These are phyloP conservation scores for Acromyrmex heyeri DNA, from an alignment of 1,140 invertebrate species.

Conservation along the genomic window DNA sequence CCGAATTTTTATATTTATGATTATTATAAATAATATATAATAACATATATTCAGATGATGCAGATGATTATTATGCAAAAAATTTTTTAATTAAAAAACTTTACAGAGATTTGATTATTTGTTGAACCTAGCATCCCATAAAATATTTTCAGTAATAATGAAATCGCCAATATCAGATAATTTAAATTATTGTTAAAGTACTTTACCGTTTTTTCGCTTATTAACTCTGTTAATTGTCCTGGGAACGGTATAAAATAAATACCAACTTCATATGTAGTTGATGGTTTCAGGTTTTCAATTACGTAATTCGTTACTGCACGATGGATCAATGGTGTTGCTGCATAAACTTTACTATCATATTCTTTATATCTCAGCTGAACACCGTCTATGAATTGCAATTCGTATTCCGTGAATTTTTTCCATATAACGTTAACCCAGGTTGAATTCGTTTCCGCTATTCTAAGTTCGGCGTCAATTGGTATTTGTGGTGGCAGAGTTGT, in stretches of 20 bases:
- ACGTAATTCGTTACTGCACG: conserved; percentile 91
- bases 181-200: background rate
- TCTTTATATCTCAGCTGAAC: conserved; percentile 91
- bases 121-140: too few relatives aligned
- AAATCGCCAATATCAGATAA: background rate
- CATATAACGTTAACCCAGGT: conserved; percentile 92
- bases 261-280: conserved; percentile 92
- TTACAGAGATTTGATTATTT: too few relatives aligned
- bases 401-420: conserved; percentile 93
- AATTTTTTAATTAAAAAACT: too few relatives aligned
- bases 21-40: background rate
- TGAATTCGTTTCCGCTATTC: conserved; percentile 91
- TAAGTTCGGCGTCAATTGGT: conserved; percentile 90
- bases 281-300: conserved; percentile 91
- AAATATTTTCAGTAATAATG: too few relatives aligned
- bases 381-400: conserved; percentile 92
- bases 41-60: too few relatives aligned
- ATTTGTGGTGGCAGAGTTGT: conserved; percentile 90
- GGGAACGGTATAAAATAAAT: conserved; percentile 92
- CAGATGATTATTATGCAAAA: too few relatives aligned
- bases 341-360: conserved; percentile 90
- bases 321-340: conserved; percentile 92
- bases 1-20: background rate
- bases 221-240: conserved; percentile 91
- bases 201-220: conserved; percentile 89